These are phyloP conservation scores for Drosophila pallidifrons DNA, from an alignment of 1,140 invertebrate genomes.

Conservation along the genomic window DNA sequence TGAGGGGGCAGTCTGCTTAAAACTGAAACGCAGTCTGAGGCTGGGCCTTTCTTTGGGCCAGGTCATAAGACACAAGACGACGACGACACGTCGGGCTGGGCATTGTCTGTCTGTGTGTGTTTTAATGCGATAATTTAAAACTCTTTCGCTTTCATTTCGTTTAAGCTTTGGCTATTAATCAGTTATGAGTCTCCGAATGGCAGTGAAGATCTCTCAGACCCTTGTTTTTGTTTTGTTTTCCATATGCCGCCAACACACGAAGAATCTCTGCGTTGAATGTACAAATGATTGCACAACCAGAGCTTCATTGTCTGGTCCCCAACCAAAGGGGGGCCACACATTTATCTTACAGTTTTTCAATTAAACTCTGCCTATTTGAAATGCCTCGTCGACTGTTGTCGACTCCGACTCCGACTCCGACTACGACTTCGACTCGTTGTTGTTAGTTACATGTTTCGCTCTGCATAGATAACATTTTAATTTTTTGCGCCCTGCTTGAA, in stretches of 20 bases:
- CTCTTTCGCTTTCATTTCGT: slow-evolving; percentile 66
- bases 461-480: slow-evolving; percentile 66
- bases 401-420: background rate
- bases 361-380: slow-evolving; percentile 61
- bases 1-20: background rate
- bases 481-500: slow-evolving; percentile 43
- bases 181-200: slow-evolving; percentile 54
- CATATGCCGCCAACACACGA: slow-evolving; percentile 38
- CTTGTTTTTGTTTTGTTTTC: slow-evolving; percentile 8
- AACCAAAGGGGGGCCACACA: slow-evolving; percentile 25
- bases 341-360: slow-evolving; percentile 63
- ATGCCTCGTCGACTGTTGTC: slow-evolving; percentile 22
- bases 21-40: slow-evolving; percentile 7
- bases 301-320: background rate
- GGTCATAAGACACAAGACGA: slow-evolving; percentile 41
- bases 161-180: slow-evolving; percentile 68
- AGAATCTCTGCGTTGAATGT: slow-evolving; percentile 37
- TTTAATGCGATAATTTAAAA: slow-evolving; percentile 71
- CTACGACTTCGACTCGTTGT: background rate
- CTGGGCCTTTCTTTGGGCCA: slow-evolving; percentile 56
- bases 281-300: slow-evolving; percentile 50
- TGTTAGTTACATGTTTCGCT: slow-evolving; percentile 28
- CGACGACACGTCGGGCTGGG: slow-evolving; percentile 36
- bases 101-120: slow-evolving; percentile 25
- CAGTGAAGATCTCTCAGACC: slow-evolving; percentile 16